A percentile compares a stretch with the other conserved stretches of the same genome.
These are phyloP conservation scores for Clarias gariepinus DNA, from an alignment of 2,113 vertebrate species.

Conservation along the genomic window DNA sequence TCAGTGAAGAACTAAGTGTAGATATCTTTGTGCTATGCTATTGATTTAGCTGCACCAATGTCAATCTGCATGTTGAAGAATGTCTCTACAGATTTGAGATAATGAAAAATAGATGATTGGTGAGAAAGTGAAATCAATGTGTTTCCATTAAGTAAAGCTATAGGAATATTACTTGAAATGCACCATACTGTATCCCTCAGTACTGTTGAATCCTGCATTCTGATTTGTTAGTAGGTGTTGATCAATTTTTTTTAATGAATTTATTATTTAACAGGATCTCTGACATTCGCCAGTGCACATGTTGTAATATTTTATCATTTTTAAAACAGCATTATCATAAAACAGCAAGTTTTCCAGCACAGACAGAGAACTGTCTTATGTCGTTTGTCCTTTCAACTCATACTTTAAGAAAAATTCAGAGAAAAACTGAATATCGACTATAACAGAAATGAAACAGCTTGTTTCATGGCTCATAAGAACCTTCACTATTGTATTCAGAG, in stretches of 20 bases:
- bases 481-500: too few relatives aligned
- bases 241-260: not conserved
- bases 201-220: not conserved
- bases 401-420: not conserved
- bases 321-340: not conserved
- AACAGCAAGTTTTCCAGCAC: not conserved
- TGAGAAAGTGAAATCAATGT: not conserved
- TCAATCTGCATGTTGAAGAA: not conserved
- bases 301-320: not conserved
- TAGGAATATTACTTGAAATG: not conserved
- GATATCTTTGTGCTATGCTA: not conserved
- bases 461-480: too few relatives aligned
- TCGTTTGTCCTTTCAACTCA: not conserved
- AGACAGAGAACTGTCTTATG: not conserved
- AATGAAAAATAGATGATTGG: not conserved
- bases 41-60: slow-evolving; percentile 1
- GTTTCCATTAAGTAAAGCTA: not conserved
- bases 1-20: too few relatives aligned
- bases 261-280: not conserved
- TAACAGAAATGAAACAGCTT: too few relatives aligned
- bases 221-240: not conserved
- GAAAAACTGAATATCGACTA: not conserved
- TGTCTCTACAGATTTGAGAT: not conserved
- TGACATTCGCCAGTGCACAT: not conserved
- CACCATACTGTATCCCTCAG: not conserved